These are phyloP conservation scores for Saxidomus purpurata DNA, from an alignment of 1,140 invertebrate genomes.

Conservation along the genomic window DNA sequence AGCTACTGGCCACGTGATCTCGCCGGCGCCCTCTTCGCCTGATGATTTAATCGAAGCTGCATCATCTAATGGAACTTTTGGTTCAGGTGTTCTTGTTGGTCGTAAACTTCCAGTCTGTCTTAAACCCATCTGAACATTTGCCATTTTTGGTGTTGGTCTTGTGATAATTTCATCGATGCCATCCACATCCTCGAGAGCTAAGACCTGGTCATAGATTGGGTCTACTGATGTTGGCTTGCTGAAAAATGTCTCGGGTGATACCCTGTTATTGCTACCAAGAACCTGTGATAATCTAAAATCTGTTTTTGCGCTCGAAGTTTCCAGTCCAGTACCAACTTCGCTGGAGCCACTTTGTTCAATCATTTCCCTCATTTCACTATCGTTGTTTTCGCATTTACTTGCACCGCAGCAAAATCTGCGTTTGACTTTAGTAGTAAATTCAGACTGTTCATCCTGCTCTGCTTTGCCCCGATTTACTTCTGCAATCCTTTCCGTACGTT, in stretches of 20 bases:
- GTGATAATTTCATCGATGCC: neutral
- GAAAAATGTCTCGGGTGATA: constrained; percentile 42
- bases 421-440: neutral
- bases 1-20: constrained; percentile 22
- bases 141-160: neutral
- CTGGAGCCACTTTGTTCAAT: neutral
- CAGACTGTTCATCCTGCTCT: neutral
- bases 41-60: neutral
- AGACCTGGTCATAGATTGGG: neutral
- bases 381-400: neutral
- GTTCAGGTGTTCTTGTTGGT: neutral
- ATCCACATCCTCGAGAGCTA: constrained; percentile 17
- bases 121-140: constrained; percentile 8
- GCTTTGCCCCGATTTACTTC: neutral
- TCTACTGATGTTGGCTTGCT: constrained; percentile 9
- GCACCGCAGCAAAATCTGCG: neutral
- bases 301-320: constrained; percentile 1
- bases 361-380: neutral
- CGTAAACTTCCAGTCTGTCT: neutral
- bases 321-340: neutral
- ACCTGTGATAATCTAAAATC: neutral
- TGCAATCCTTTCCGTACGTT: neutral
- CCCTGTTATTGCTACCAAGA: constrained; percentile 22
- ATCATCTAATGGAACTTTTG: neutral
- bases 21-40: neutral